Evolutionary conservation across 2,797 vertebrate species (phyloP), one percentile per base, ranked within the genome.

Genomic region (Knipowitschia caucasica): DNA sequence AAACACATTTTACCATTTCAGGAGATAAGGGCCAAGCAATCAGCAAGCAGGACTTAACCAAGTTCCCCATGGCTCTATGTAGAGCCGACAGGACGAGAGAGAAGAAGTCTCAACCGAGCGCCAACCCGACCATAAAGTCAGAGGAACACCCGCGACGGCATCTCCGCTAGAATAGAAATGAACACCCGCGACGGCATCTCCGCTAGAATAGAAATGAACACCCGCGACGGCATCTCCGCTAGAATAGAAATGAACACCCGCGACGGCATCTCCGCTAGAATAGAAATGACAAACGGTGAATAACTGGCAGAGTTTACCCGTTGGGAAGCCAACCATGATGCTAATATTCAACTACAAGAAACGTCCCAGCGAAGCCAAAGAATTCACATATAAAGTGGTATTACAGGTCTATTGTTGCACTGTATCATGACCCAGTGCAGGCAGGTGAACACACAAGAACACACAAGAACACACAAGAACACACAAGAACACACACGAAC

Each of bases 1-100:
- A 84, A 86, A 84, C 78, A 88, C 85, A 85, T 89, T 84, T 84
- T 72, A 80, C 80, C 85, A 84, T 85, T 89, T 86, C 74, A 66
- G 66, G 73, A 88, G 81, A 89, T 88, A 89, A 86, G 79, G 73
- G 75, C 73, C 73, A 64, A 67, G 73, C 86, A 88, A 84, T 83
- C 81, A 83, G 83, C 79, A 75, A 80, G 81, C 73, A 82, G 65
- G 83, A 86, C 83, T 85, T 83, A 83, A 81, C 82, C 80, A 67
- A 43, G 80, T 80, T 81, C 83, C 84, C 83, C 51, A 44, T 81
- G 73, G 82, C 70, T 80, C 71, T 77, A 72, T 75, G 74, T 75
- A 63, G 50, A 61, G 62, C 69, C 65, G 64, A 75, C 77, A 63
- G 67, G 69, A 66, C 11, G 15, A 47, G 6, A 18, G 8, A 25